Evolutionary conservation across 2,113 vertebrate species (phyloP).

Genomic region (Columba livia): DNA sequence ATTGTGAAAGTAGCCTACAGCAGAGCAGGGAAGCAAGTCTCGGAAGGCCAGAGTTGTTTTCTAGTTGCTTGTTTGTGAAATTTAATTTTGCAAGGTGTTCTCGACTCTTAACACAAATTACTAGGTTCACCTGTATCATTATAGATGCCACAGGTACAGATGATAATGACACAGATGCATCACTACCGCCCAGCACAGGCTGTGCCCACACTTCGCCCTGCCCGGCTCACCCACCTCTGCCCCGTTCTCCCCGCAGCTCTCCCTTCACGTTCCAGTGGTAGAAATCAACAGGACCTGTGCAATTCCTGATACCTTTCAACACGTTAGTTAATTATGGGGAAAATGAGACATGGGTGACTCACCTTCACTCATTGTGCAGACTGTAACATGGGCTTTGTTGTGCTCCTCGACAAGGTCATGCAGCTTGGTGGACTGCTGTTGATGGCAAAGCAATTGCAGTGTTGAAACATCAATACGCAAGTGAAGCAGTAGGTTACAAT

Average conservation of each 20-base stretch:
- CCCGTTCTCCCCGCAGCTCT: background rate
- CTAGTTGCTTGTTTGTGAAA: background rate
- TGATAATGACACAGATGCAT: background rate
- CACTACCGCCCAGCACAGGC: background rate
- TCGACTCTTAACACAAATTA: background rate
- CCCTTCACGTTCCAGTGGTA: background rate
- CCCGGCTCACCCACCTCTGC: background rate
- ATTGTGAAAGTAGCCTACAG: background rate
- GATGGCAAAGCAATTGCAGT: background rate
- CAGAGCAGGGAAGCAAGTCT: background rate
- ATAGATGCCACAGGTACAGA: background rate
- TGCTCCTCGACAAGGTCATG: conserved; percentile 65
- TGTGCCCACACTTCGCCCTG: background rate
- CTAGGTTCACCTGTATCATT: background rate
- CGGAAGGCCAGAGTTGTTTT: background rate
- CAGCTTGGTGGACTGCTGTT: conserved; percentile 70
- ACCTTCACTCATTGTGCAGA: conserved; percentile 57
- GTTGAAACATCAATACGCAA: background rate
- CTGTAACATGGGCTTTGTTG: conserved; percentile 66
- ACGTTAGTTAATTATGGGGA: background rate
- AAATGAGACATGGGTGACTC: background rate
- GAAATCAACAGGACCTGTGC: background rate
- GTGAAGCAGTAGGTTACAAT: background rate
- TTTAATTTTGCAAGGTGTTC: background rate
- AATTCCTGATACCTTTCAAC: background rate